These are phyloP conservation scores for Pleuronectes platessa DNA, from an alignment of 2,113 vertebrate genomes.

Conservation along the genomic window DNA sequence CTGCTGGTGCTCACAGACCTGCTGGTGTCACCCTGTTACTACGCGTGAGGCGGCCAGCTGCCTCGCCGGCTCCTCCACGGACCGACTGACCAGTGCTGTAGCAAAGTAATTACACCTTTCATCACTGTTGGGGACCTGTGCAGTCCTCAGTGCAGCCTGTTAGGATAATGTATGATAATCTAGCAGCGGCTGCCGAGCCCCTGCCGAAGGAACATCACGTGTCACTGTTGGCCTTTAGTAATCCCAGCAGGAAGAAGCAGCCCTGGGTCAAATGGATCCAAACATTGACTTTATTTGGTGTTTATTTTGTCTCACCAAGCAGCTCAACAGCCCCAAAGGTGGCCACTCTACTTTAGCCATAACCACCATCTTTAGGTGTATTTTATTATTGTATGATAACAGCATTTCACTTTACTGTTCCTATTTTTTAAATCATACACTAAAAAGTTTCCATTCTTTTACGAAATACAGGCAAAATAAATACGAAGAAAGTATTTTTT, in stretches of 20 bases:
- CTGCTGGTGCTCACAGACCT: conserved; percentile 97
- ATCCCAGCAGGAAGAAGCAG: conserved; percentile 1
- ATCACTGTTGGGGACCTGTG: conserved; percentile 8
- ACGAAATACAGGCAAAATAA: not conserved
- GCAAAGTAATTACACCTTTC: conserved; percentile 8
- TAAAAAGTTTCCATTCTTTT: too few relatives aligned
- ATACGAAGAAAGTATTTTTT: not conserved
- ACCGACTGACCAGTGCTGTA: conserved; percentile 4
- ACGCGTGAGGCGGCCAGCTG: conserved; percentile 82
- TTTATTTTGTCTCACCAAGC: conserved; percentile 37
- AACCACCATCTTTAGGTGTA: not conserved
- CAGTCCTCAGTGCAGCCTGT: conserved; percentile 13
- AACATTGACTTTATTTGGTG: conserved; percentile 35
- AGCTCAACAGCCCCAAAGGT: conserved; percentile 54
- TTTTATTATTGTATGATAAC: not conserved
- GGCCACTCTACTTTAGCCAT: conserved; percentile 38
- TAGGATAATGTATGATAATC: conserved; percentile 19
- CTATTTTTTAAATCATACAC: conserved; percentile 11
- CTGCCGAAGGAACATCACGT: conserved; percentile 29
- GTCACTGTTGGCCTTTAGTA: conserved; percentile 47
- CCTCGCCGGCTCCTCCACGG: conserved; percentile 14
- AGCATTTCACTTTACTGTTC: not conserved
- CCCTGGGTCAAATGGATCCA: conserved; percentile 6
- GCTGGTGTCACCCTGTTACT: conserved; percentile 95
- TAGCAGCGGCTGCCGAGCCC: conserved; percentile 15